Conservation (phyloP, 2,888 invertebrate species). For the Andrena flavipes region DNA sequence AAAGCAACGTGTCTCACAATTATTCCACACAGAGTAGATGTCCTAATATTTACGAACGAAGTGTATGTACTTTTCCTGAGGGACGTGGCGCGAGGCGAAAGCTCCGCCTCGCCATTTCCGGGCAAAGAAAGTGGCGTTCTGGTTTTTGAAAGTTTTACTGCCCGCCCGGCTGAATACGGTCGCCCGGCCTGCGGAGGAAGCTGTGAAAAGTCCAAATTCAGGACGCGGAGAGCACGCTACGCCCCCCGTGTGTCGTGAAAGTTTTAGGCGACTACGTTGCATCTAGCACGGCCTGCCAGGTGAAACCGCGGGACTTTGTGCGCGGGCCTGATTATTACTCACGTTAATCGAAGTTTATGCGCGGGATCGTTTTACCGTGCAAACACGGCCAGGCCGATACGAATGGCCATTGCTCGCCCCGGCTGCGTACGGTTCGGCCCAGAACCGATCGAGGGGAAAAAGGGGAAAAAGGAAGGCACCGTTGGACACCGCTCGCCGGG, state of each 20-base stretch:
- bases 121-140: conserved; percentile 16
- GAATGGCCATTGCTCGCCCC: conserved; percentile 24
- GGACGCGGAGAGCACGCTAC: conserved; percentile 40
- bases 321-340: conserved; percentile 52
- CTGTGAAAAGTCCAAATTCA: conserved; percentile 50
- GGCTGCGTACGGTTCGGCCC: background rate
- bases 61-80: background rate
- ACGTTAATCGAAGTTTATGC: conserved; percentile 63
- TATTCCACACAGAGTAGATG: background rate
- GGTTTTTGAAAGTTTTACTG: conserved; percentile 21
- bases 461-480: background rate
- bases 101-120: conserved; percentile 24
- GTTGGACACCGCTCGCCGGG: background rate
- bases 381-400: conserved; percentile 31
- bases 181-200: conserved; percentile 26
- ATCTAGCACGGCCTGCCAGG: conserved; percentile 38
- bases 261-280: conserved; percentile 48
- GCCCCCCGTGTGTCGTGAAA: conserved; percentile 46
- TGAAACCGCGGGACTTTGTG: conserved; percentile 43
- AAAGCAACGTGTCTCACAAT: too few relatives aligned
- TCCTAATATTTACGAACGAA: background rate
- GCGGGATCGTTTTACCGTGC: conserved; percentile 57
- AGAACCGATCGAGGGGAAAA: background rate
- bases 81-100: conserved; percentile 27
- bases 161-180: background rate